These are phyloP conservation scores for Corbicula japonica DNA, from an alignment of 2,888 invertebrate species.

Conservation along the genomic window DNA sequence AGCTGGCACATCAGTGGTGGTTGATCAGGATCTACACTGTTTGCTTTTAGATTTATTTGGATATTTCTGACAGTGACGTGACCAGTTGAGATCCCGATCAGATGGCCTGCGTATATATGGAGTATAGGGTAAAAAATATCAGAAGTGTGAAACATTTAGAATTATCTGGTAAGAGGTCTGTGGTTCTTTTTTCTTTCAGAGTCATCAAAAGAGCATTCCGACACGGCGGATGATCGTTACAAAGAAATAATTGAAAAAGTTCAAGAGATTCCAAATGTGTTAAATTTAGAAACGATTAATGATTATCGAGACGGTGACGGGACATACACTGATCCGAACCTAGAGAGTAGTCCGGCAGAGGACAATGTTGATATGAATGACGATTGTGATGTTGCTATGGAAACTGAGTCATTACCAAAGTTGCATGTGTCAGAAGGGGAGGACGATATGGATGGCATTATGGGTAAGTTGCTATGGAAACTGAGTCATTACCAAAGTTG, in stretches of 20 bases:
- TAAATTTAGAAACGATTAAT: conserved; percentile 35
- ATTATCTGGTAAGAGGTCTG: neutral
- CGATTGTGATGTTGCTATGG: conserved; percentile 51
- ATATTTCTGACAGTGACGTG: too few species aligned
- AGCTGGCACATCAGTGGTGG: too few species aligned
- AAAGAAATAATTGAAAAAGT: conserved; percentile 65
- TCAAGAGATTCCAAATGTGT: conserved; percentile 58
- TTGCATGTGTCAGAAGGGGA: conserved; percentile 54
- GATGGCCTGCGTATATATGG: too few species aligned
- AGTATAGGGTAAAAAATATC: too few species aligned
- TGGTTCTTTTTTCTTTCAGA: conserved; percentile 33
- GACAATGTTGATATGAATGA: conserved; percentile 49
- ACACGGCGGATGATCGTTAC: conserved; percentile 47
- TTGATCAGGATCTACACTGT: too few species aligned
- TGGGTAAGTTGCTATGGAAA: conserved; percentile 59
- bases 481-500: conserved; percentile 38
- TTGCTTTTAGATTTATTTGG: too few species aligned
- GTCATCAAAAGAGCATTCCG: neutral
- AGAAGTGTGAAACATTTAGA: too few species aligned
- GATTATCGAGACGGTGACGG: conserved; percentile 33
- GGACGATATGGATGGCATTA: conserved; percentile 42
- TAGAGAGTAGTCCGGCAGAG: neutral
- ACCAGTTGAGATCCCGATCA: too few species aligned
- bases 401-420: conserved; percentile 40
- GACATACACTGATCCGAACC: conserved; percentile 36